phyloP scores from a whole-genome alignment of 2,797 vertebrate species.

The Sebastes minor region DNA sequence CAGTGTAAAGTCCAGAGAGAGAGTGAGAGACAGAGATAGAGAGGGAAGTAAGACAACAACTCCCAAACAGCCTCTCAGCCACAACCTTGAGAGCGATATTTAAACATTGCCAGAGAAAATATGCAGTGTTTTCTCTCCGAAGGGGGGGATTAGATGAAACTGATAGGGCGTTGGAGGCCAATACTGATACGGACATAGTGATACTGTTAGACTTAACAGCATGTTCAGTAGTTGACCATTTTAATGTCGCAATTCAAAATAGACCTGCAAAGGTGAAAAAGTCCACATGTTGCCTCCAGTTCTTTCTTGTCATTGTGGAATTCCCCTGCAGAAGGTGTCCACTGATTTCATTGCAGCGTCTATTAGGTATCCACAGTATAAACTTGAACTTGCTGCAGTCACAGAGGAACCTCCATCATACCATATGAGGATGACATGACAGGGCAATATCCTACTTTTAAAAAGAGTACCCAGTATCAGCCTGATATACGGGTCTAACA shows the following conservation, averaged over 20 bases:
- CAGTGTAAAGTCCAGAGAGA: conserved; percentile 12
- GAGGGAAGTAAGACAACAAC: conserved; percentile 7
- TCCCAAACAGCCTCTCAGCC: conserved; percentile 24
- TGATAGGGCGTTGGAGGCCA: neutral
- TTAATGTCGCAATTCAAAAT: neutral
- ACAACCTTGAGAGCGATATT: conserved; percentile 36
- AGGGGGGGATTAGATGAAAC: neutral
- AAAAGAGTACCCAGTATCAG: conserved; percentile 7
- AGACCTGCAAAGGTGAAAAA: neutral
- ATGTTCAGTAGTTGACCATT: neutral
- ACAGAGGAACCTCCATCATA: conserved; percentile 5
- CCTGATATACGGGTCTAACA: conserved; percentile 29
- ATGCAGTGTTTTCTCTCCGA: conserved; percentile 13
- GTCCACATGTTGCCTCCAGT: neutral
- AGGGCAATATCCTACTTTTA: conserved; percentile 22
- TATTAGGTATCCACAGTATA: too few relatives aligned
- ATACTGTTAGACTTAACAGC: neutral
- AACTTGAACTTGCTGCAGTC: neutral
- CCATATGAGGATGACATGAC: conserved; percentile 7
- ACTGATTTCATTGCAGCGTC: neutral
- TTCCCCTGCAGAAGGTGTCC: neutral
- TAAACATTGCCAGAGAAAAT: conserved; percentile 26
- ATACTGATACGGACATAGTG: neutral
- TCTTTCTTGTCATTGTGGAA: neutral
- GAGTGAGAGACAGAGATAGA: neutral